Evolutionary conservation across 2,888 invertebrate genomes (phyloP).

Genomic region (Cloeon dipterum): DNA sequence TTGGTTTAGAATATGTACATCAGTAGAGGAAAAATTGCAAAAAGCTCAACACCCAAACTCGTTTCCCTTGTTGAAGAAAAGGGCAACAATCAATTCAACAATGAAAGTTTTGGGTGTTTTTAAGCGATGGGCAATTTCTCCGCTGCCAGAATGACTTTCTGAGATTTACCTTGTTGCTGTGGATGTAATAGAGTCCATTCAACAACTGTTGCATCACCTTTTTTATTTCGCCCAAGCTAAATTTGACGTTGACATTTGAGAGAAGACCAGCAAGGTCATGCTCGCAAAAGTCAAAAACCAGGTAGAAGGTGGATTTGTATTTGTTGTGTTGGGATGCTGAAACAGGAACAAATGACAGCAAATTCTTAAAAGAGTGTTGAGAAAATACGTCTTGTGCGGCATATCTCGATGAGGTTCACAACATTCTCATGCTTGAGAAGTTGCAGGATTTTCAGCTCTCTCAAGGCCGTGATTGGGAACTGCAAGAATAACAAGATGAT

Average conservation of each 20-base stretch:
- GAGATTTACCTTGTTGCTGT: conserved; percentile 55
- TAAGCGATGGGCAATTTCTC: too few relatives aligned
- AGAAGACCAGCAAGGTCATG: conserved; percentile 92
- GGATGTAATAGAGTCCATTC: conserved; percentile 86
- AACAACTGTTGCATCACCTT: conserved; percentile 73
- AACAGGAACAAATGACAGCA: conserved; percentile 18
- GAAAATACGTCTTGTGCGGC: conserved; percentile 64
- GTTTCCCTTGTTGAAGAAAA: too few relatives aligned
- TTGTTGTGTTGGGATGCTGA: conserved; percentile 39
- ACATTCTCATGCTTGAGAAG: conserved; percentile 91
- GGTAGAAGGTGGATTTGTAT: conserved; percentile 70
- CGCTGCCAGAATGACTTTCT: too few relatives aligned
- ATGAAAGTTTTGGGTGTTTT: too few relatives aligned
- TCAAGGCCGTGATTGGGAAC: conserved; percentile 94
- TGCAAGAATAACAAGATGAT: conserved; percentile 23
- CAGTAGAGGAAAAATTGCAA: neutral
- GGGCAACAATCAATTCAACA: too few relatives aligned
- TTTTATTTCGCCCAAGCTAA: conserved; percentile 89
- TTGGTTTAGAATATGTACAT: neutral
- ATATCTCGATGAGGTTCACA: conserved; percentile 91
- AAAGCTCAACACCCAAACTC: neutral
- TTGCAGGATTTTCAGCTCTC: conserved; percentile 92
- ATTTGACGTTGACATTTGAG: conserved; percentile 87
- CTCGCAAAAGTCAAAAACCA: conserved; percentile 97
- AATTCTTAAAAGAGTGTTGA: conserved; percentile 12